These are phyloP conservation scores for Exocentrus adspersus DNA, from an alignment of 2,888 invertebrate genomes.

Conservation along the genomic window DNA sequence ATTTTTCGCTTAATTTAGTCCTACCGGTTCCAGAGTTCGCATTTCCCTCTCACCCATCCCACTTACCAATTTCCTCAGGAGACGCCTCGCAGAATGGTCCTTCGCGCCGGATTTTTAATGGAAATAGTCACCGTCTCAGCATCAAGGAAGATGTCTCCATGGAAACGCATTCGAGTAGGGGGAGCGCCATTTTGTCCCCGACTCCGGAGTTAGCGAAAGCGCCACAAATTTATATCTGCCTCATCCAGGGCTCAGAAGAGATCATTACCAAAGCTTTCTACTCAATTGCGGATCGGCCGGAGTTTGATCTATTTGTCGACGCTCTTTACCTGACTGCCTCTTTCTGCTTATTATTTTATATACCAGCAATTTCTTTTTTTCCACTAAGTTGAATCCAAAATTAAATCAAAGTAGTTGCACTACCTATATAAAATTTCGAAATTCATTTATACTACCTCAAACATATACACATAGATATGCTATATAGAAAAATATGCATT, in stretches of 20 bases:
- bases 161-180: slow-evolving; percentile 59
- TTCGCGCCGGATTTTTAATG: not conserved
- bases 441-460: no score
- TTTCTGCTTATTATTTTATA: slow-evolving; percentile 46
- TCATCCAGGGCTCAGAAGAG: slow-evolving; percentile 65
- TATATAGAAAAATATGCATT: no score
- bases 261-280: slow-evolving; percentile 67
- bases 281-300: slow-evolving; percentile 65
- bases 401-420: not conserved
- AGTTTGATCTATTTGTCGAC: slow-evolving; percentile 65
- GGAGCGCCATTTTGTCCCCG: slow-evolving; percentile 62
- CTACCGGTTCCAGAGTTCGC: slow-evolving; percentile 59
- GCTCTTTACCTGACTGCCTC: slow-evolving; percentile 56
- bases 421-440: no score
- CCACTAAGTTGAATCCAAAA: slow-evolving; percentile 6
- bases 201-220: slow-evolving; percentile 60
- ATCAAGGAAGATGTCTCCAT: slow-evolving; percentile 61
- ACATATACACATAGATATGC: no score
- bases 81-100: slow-evolving; percentile 52
- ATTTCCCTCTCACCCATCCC: slow-evolving; percentile 50
- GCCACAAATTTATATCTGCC: slow-evolving; percentile 67
- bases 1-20: slow-evolving; percentile 65
- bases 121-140: slow-evolving; percentile 51
- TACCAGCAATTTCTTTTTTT: slow-evolving; percentile 38
- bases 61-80: slow-evolving; percentile 54